Conservation (phyloP, 2,113 vertebrate genomes). For the Pygoscelis antarcticus region DNA sequence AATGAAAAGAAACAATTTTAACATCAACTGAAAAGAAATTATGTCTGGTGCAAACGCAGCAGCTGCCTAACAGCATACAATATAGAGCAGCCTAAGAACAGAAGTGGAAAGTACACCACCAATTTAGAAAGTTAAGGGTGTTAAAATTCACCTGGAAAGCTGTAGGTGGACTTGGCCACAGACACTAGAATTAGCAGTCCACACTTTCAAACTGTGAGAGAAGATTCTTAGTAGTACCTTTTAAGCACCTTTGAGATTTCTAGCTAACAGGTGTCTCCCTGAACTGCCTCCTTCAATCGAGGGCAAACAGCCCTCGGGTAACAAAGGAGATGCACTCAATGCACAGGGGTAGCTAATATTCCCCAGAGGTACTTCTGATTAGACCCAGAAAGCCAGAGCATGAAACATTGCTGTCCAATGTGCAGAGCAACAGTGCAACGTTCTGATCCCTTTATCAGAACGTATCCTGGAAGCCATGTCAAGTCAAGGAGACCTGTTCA, state of each 20-base stretch:
- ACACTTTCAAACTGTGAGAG: neutral
- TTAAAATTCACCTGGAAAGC: neutral
- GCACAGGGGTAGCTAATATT: neutral
- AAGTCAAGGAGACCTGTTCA: neutral
- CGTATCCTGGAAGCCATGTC: neutral
- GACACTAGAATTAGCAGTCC: neutral
- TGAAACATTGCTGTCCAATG: neutral
- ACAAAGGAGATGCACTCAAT: neutral
- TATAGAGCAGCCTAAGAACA: neutral
- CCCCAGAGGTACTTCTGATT: neutral
- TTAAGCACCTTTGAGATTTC: neutral
- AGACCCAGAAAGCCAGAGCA: neutral
- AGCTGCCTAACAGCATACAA: neutral
- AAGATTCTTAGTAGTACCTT: neutral
- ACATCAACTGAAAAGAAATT: neutral
- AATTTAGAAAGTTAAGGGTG: neutral
- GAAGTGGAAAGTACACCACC: neutral
- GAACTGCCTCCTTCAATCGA: neutral
- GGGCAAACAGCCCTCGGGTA: rapidly evolving
- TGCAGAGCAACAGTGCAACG: neutral
- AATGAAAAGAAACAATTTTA: neutral
- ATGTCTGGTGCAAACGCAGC: neutral
- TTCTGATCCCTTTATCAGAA: neutral
- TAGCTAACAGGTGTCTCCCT: neutral
- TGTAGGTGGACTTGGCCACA: neutral